Evolutionary conservation across 1,140 invertebrate genomes (phyloP), one percentile per base, ranked within the genome.

Genomic region (Hyphantria cunea): DNA sequence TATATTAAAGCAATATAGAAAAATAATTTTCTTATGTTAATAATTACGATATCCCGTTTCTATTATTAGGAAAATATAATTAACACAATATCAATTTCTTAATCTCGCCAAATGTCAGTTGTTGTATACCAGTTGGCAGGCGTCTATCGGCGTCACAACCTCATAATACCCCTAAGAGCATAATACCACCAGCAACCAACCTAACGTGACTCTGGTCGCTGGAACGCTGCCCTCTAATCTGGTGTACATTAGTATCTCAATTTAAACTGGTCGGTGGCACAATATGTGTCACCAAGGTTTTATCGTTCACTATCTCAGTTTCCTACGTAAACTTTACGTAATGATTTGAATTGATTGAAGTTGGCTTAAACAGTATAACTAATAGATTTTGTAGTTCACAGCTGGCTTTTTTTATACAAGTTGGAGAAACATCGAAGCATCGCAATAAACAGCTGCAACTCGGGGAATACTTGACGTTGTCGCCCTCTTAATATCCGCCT

Each of bases 221-320:
- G 3, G 52, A 10, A 14, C 25, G 44, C 14, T 54, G 8, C 31
- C 0, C 6, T 44, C 12, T 44, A 66, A 53, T 50, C 53, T n/a
- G 25, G 54, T 17, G 7, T 37, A 37, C 11, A 11, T 37, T 10
- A 52, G 42, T 37, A 37, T 59, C 3, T 66, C 64, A 48, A 39
- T 13, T 55, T 63, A 70, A 37, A 53, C 25, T 63, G 59, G 63
- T 10, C 8, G 15, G 4, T 13, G 6, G 31, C 41, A 65, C 68
- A 70, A 70, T 70, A n/a, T 17, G 15, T 54, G 51, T 54, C 54
- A 67, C 44, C 49, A 58, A 25, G 58, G 60, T 42, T 64, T 63
- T 60, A 64, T 69, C 62, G 45, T 14, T 56, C 12, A 44, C 25
- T 44, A 54, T 54, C 52, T 54, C 17, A 25, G 41, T 42, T 54